Evolutionary conservation across 2,113 vertebrate species (phyloP).

Genomic region (Gymnarchus niloticus): DNA sequence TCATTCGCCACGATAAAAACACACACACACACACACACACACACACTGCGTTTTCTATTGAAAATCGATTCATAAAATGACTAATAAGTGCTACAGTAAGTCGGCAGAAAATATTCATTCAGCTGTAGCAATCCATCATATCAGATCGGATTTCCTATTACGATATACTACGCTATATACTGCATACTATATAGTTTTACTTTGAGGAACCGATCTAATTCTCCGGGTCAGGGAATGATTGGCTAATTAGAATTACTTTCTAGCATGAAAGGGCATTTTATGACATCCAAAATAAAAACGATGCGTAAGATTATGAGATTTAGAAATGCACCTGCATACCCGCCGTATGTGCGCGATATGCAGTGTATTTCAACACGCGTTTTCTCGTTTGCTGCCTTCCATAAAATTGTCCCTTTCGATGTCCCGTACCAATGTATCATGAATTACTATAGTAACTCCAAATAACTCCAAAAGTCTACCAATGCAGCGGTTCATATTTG

Average conservation of each 20-base stretch:
- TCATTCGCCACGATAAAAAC: too few relatives aligned
- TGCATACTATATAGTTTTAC: too few relatives aligned
- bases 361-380: neutral
- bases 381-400: neutral
- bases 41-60: too few relatives aligned
- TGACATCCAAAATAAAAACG: neutral
- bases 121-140: too few relatives aligned
- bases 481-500: neutral
- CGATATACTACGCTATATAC: too few relatives aligned
- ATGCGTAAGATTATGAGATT: neutral
- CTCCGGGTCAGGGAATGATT: neutral
- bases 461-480: neutral
- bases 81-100: too few relatives aligned
- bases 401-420: neutral
- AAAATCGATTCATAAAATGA: too few relatives aligned
- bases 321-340: neutral
- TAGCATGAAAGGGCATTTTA: neutral
- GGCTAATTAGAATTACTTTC: neutral
- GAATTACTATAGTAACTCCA: slow-evolving; percentile 15
- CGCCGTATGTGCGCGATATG: neutral
- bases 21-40: too few relatives aligned
- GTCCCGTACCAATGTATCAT: neutral
- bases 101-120: too few relatives aligned
- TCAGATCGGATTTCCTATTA: too few relatives aligned
- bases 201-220: too few relatives aligned